Evolutionary conservation across 2,113 vertebrate genomes (phyloP).

Genomic region (Gobio gobio): DNA sequence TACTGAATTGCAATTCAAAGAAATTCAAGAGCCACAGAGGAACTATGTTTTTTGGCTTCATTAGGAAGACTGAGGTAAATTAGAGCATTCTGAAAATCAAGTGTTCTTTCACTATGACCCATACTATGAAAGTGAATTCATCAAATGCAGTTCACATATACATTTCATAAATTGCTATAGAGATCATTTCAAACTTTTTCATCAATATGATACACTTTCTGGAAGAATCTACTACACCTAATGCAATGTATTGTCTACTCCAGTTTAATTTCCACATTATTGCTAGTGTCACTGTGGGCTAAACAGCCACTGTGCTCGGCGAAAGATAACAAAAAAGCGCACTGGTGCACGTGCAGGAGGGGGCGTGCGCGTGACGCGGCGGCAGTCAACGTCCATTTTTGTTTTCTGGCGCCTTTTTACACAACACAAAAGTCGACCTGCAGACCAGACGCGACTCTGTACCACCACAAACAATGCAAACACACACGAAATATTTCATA

Average conservation of each 20-base stretch:
- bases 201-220: neutral
- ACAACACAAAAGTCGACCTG: neutral
- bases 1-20: neutral
- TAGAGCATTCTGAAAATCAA: too few relatives aligned
- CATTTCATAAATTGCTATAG: too few relatives aligned
- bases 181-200: too few relatives aligned
- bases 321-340: slow-evolving; percentile 12
- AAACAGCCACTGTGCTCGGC: neutral
- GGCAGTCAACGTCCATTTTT: slow-evolving; percentile 54
- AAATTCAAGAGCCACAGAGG: neutral
- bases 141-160: too few relatives aligned
- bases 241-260: neutral
- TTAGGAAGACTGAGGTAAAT: neutral
- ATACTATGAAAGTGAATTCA: too few relatives aligned
- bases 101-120: too few relatives aligned
- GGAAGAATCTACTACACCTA: neutral
- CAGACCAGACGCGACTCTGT: too few relatives aligned
- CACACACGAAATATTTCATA: too few relatives aligned
- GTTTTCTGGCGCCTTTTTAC: slow-evolving; percentile 79
- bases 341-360: slow-evolving; percentile 5
- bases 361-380: slow-evolving; percentile 34
- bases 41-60: neutral
- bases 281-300: neutral
- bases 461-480: too few relatives aligned
- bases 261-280: neutral